These are phyloP conservation scores for Thereva unica DNA, from an alignment of 2,888 invertebrate species.

Conservation along the genomic window DNA sequence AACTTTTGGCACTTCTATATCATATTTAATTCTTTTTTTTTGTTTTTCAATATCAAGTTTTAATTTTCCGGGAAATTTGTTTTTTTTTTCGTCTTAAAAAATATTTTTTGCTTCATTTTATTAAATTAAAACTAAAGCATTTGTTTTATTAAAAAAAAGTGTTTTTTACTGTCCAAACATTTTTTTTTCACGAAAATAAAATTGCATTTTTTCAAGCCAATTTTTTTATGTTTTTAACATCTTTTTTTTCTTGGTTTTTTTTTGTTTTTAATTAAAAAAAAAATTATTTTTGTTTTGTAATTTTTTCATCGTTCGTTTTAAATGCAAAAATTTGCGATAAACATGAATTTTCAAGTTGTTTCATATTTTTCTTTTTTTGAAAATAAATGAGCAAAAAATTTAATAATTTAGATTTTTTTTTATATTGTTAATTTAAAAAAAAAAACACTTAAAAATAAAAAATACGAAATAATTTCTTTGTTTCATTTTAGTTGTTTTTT, in stretches of 20 bases:
- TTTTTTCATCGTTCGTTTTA: conserved; percentile 2
- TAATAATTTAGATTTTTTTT: not conserved
- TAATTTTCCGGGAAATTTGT: conserved; percentile 30
- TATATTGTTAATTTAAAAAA: not conserved
- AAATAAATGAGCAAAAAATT: not conserved
- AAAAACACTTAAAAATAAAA: not conserved
- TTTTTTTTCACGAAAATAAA: not conserved
- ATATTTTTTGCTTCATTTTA: conserved; percentile 7
- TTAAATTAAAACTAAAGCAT: not conserved
- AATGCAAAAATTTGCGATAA: conserved; percentile 10
- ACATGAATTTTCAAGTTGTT: not conserved
- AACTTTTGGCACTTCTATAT: conserved; percentile 7
- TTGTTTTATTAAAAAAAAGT: not conserved
- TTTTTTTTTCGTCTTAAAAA: conserved; percentile 14
- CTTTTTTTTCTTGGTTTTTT: not conserved
- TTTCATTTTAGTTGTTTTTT: not conserved
- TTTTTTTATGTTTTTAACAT: not conserved
- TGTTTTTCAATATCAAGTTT: conserved; percentile 17
- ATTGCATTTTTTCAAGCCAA: not conserved
- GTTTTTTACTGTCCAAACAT: not conserved
- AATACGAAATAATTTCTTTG: not conserved
- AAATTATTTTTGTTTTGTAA: not conserved
- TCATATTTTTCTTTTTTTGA: no score
- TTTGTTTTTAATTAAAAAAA: conserved; percentile 7
- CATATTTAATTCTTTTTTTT: not conserved